Evolutionary conservation across 2,888 invertebrate genomes (phyloP).

Genomic region (Drosophila infuscata): DNA sequence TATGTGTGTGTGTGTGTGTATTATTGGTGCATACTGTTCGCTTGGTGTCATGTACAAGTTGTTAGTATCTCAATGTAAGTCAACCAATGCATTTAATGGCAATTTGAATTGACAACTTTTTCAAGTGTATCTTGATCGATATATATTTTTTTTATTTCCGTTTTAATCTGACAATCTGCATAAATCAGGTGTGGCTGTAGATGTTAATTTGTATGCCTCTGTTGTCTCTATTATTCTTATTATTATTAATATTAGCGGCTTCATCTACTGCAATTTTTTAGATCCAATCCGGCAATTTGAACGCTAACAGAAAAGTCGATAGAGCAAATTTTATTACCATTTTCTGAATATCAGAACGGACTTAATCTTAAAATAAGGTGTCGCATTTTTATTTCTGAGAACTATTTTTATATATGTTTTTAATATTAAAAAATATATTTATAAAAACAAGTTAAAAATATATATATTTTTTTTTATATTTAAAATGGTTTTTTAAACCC

Average conservation of each 20-base stretch:
- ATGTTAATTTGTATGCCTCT: conserved; percentile 9
- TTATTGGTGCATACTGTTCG: conserved; percentile 8
- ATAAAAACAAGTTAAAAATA: no score
- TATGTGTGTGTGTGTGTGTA: background rate
- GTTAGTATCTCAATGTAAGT: background rate
- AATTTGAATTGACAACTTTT: conserved; percentile 33
- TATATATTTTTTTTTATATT: background rate
- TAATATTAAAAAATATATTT: background rate
- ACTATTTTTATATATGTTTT: background rate
- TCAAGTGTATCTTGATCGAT: background rate
- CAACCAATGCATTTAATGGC: conserved; percentile 28
- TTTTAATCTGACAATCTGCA: conserved; percentile 17
- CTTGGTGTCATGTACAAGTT: conserved; percentile 1
- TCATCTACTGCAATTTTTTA: background rate
- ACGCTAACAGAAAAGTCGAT: background rate
- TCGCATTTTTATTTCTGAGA: background rate
- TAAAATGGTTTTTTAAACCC: background rate
- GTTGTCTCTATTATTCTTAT: background rate
- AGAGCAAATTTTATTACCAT: background rate
- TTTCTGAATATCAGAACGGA: background rate
- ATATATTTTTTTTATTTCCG: conserved; percentile 25
- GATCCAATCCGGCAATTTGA: background rate
- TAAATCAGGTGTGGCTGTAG: conserved; percentile 36
- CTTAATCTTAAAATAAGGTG: background rate
- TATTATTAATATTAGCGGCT: background rate